Base-by-base conservation (phyloP, 2,113 vertebrate genomes). In the Ophthalmolycus amberensis region DNA sequence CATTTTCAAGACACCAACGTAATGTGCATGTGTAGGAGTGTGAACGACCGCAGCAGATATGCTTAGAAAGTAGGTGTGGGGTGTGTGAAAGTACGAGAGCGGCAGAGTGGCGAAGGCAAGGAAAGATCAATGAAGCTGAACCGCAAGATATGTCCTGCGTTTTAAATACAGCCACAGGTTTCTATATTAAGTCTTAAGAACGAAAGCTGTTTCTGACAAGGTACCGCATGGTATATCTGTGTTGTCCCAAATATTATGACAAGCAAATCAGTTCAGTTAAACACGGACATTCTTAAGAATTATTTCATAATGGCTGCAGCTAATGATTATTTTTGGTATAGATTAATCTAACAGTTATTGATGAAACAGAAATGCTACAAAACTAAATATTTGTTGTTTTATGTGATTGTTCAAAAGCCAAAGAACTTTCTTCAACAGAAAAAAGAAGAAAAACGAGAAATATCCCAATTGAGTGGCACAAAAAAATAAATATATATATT, bases 11-110 rank as follows among this genome's bases (percentile, higher is more conserved):
- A 82, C 59, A 46, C 68, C 44, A 14, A 38, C 12, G 2, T 58
- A 80, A 83, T 52, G 74, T 85, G 69, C 48, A 64, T 32, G 15
- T 75, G 86, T 90, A 69, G 87, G 84, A 88, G 86, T 86, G 83
- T 78, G 62, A 86, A 76, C 83, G 54, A 71, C 75, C 59, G 82
- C 70, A 44, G 74, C 64, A 79, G 79, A 79, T 79, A 77, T 78
- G 77, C 46, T 68, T 71, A 68, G 77, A 84, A 69, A 71, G 64
- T 50, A 25, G 20, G 3, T 64, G 80, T 84, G 80, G 88, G 88
- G 83, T 29, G 82, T 83, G 76, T 77, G 71, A n/a, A 79, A 73
- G 60, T 64, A 59, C 27, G 52, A 77, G 63, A 32, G 58, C 10
- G 22, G 52, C 34, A 68, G 73, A 44, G 44, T 46, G 73, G 42